Percentiles rank a stretch among this genome's conserved stretches.
These are phyloP conservation scores for Augochlora pura DNA, from an alignment of 1,140 invertebrate genomes.

Conservation along the genomic window DNA sequence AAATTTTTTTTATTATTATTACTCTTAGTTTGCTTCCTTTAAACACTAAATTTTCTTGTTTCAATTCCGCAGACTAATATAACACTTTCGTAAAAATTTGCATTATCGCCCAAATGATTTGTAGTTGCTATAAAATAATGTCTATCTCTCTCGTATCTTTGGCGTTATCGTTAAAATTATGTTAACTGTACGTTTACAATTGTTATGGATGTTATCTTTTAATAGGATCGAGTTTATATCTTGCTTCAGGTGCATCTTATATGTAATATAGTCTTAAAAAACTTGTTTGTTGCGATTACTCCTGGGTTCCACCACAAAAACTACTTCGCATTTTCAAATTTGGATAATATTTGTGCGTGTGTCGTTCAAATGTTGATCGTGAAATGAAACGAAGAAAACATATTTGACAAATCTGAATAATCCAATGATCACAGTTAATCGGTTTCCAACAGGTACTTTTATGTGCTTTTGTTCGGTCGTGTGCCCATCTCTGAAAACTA, in stretches of 20 bases:
- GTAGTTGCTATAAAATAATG: slow-evolving; percentile 23
- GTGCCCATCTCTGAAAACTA: slow-evolving; percentile 70
- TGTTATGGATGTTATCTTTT: slow-evolving; percentile 2
- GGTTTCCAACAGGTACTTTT: slow-evolving; percentile 45
- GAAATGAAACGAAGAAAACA: not conserved
- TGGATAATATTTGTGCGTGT: slow-evolving; percentile 36
- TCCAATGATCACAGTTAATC: slow-evolving; percentile 47
- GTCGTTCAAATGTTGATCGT: slow-evolving; percentile 9
- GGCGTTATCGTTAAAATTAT: slow-evolving; percentile 14
- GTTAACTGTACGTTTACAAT: not conserved
- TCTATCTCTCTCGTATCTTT: slow-evolving; percentile 26
- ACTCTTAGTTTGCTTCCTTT: not conserved
- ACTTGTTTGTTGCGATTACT: slow-evolving; percentile 1
- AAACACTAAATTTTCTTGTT: slow-evolving; percentile 6
- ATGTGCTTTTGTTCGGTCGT: slow-evolving; percentile 46
- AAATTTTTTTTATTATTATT: not conserved
- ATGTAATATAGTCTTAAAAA: slow-evolving; percentile 19
- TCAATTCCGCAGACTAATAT: slow-evolving; percentile 11
- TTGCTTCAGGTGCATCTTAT: slow-evolving; percentile 9
- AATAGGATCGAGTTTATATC: not conserved
- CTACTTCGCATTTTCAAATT: not conserved
- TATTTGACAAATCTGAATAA: slow-evolving; percentile 1
- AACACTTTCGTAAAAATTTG: slow-evolving; percentile 29
- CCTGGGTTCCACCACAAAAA: slow-evolving; percentile 14
- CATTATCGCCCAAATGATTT: slow-evolving; percentile 10